Base-by-base conservation (phyloP, 2,888 invertebrate genomes). In the Himalopsyche japonica region DNA sequence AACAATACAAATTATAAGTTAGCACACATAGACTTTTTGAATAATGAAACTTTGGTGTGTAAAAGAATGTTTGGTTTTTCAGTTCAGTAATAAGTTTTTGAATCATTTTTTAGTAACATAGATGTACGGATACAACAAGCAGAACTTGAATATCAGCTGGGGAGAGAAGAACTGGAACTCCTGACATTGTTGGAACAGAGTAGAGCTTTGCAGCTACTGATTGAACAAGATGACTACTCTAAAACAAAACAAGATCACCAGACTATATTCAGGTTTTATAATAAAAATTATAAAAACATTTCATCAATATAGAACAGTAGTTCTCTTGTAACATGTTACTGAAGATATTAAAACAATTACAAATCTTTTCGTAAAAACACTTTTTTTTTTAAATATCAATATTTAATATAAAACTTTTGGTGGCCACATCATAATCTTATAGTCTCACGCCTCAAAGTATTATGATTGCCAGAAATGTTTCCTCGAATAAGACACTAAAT, bases 61-160 rank as follows among this genome's bases (percentile, higher is more conserved):
- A 15, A 43, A 15, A 15, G 43, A 43, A 43, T 12, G 15, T 12
- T 43, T 37, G 8, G 10, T 37, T 0, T 37, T 10, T 32, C 32
- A 32, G 32, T 32, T 3, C 32, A 78, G 8, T 78, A 32, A 7
- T 78, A 37, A 5, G 37, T 4, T 37, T 37, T 6, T 76, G 27
- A 30, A 70, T 81, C 30, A 48, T 12, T 5, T 43, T 90, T 1
- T 90, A 97, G 97, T 88, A 97, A 97, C 90, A 97, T 97, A 85
- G 97, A 98, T 90, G 95, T 96, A 78, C 93, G 97, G 87, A 97
- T 98, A 89, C 95, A 97, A 89, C 97, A 97, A 89, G 98, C 98
- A 0, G 98, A 98, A 90, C 91, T 97, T 88, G 97, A 97, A 89
- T 97, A 97, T 90, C 95, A 97, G 89, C 91, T 97, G 87, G 97